Evolutionary conservation across 2,113 vertebrate species (phyloP), one percentile per base, ranked within the genome.

Genomic region (Leptodactylus fuscus): DNA sequence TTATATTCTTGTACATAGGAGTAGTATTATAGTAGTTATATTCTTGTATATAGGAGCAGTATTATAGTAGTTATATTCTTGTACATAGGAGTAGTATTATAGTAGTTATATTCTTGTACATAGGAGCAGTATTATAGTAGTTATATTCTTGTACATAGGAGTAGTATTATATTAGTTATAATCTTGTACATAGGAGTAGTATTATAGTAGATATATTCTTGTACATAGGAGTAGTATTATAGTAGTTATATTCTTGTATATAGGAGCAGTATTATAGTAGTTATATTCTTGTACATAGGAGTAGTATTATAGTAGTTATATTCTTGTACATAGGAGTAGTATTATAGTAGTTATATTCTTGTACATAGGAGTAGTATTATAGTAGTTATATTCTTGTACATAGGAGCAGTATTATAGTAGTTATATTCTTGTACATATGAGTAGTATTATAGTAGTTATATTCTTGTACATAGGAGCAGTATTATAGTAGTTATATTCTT

Each of bases 401-500:
- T 55, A 55, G 51, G 51, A 6, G 49, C 49, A 51, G 51, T 55
- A 55, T 55, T 55, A 55, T 55, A 51, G 49, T 51, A 51, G 49
- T 51, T 51, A 51, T 51, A 51, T 51, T 51, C 49, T 20, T 51
- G 49, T 51, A 51, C 49, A 51, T 51, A 51, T 15, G 49, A 51
- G 51, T 20, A 55, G 55, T 60, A 60, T 60, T 60, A 60, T 60
- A 60, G 55, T 60, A 60, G 55, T 51, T 51, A 51, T 51, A 51
- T 51, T 51, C 49, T 20, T 51, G 49, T 51, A 20, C 49, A 51
- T 60, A 60, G 55, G 53, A 20, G 65, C 65, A 69, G 65, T 69
- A 48, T 69, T 69, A 69, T 69, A 69, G 65, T 69, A 69, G 65
- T 36, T 69, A 69, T 69, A 69, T 69, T 22, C 65, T 20, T 69